A percentile compares a stretch with the other conserved stretches of the same genome.
phyloP scores from a whole-genome alignment of 2,113 vertebrate genomes.

The Actinemys pallida region DNA sequence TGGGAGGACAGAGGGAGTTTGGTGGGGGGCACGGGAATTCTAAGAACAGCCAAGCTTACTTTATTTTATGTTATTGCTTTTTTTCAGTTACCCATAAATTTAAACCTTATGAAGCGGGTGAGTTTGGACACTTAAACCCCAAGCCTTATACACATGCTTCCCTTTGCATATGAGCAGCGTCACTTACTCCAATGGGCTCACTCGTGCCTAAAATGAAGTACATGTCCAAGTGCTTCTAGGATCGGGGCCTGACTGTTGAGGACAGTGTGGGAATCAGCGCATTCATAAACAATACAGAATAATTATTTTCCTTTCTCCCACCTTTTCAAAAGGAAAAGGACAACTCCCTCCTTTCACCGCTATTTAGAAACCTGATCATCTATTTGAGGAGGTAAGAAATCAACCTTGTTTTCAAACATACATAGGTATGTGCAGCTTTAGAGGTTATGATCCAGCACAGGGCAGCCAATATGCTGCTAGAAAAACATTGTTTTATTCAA shows the following conservation, averaged over 20 bases:
- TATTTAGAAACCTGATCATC: neutral
- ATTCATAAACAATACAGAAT: fast-evolving
- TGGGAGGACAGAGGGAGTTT: neutral
- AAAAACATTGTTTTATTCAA: conserved; percentile 34
- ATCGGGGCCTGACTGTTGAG: neutral
- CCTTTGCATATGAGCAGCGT: neutral
- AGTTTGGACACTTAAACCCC: neutral
- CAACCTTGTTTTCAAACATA: conserved; percentile 9
- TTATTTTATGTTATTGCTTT: neutral
- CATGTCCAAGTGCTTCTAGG: neutral
- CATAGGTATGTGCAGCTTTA: neutral
- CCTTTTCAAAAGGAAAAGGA: neutral
- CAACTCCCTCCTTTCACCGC: neutral
- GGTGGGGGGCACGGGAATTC: neutral
- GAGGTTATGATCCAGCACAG: neutral
- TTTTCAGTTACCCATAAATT: neutral
- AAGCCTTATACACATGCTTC: fast-evolving
- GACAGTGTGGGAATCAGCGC: neutral
- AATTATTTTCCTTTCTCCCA: neutral
- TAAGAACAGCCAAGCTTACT: neutral
- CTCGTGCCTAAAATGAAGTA: neutral
- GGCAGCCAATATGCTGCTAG: conserved; percentile 49
- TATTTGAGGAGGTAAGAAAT: neutral
- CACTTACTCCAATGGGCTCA: neutral
- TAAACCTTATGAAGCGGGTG: neutral